These are phyloP conservation scores for Drosophila ambigua DNA, from an alignment of 1,140 invertebrate genomes.

Conservation along the genomic window DNA sequence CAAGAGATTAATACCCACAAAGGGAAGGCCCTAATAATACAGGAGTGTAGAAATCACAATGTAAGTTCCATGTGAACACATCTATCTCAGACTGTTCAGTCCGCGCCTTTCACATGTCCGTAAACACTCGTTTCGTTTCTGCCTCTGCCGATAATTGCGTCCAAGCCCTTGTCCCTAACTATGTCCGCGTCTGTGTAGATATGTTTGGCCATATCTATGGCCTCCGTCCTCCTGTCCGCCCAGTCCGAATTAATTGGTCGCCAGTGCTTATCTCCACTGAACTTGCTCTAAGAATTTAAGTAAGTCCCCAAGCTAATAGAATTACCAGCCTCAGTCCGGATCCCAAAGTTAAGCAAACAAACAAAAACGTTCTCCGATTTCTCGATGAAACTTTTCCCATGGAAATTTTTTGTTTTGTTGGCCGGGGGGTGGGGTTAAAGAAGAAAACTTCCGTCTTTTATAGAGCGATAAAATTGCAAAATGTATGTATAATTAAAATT, in stretches of 20 bases:
- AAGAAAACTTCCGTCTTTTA: conserved; percentile 21
- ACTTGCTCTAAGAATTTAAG: conserved; percentile 2
- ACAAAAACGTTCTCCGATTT: conserved; percentile 19
- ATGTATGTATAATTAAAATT: conserved; percentile 45
- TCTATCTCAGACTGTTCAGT: too few species aligned
- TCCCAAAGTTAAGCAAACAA: not conserved
- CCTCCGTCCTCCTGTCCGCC: too few species aligned
- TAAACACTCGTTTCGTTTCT: too few species aligned
- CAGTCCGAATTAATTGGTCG: too few species aligned
- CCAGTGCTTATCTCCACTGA: not conserved
- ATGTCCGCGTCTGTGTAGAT: too few species aligned
- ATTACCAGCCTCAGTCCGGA: not conserved
- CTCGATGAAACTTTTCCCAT: conserved; percentile 6
- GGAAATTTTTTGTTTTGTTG: not conserved
- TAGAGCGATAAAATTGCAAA: conserved; percentile 23
- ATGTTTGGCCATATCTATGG: too few species aligned
- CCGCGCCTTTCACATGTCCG: too few species aligned
- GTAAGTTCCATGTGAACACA: too few species aligned
- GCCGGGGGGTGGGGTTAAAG: not conserved
- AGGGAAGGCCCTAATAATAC: conserved; percentile 22
- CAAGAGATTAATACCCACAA: conserved; percentile 19
- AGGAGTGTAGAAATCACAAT: not conserved
- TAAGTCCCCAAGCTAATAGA: conserved; percentile 2
- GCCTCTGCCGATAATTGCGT: too few species aligned
- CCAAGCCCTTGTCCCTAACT: too few species aligned